Conservation (phyloP, 2,113 vertebrate species). For the Gobiocypris rarus region DNA sequence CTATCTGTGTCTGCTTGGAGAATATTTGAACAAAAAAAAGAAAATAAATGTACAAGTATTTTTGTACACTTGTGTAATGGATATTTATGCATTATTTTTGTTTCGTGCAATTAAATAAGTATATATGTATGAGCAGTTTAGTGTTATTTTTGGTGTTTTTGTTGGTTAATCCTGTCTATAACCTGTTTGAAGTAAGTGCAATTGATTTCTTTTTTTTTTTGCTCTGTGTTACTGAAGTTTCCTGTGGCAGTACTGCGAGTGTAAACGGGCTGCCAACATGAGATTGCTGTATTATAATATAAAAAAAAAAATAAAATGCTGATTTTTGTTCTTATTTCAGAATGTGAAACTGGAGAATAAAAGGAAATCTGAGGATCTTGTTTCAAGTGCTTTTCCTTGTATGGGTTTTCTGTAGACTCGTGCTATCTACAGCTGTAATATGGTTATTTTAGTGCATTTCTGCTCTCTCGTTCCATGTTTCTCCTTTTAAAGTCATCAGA, state of each 20-base stretch:
- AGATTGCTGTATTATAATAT: constrained; percentile 58
- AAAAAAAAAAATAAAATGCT: constrained; percentile 19
- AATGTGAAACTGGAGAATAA: constrained; percentile 68
- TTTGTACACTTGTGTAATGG: constrained; percentile 62
- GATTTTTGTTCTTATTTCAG: constrained; percentile 37
- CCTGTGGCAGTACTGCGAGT: constrained; percentile 51
- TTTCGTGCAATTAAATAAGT: constrained; percentile 61
- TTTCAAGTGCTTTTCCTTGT: neutral
- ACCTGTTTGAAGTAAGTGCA: constrained; percentile 57
- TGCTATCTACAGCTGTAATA: neutral
- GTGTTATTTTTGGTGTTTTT: constrained; percentile 52
- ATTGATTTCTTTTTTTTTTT: constrained; percentile 42
- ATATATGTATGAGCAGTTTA: constrained; percentile 59
- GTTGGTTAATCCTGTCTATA: constrained; percentile 47
- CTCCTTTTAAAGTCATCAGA: constrained; percentile 7
- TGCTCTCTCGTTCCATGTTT: neutral
- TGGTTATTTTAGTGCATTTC: constrained; percentile 15
- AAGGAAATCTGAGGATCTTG: constrained; percentile 43
- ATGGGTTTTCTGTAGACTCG: neutral
- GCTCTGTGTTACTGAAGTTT: constrained; percentile 59
- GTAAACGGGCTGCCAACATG: constrained; percentile 59
- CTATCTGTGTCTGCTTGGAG: constrained; percentile 55
- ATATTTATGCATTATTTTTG: constrained; percentile 61
- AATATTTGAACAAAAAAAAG: constrained; percentile 61
- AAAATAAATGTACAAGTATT: constrained; percentile 57